Evolutionary conservation across 2,113 vertebrate genomes (phyloP).

Genomic region (Caretta caretta): DNA sequence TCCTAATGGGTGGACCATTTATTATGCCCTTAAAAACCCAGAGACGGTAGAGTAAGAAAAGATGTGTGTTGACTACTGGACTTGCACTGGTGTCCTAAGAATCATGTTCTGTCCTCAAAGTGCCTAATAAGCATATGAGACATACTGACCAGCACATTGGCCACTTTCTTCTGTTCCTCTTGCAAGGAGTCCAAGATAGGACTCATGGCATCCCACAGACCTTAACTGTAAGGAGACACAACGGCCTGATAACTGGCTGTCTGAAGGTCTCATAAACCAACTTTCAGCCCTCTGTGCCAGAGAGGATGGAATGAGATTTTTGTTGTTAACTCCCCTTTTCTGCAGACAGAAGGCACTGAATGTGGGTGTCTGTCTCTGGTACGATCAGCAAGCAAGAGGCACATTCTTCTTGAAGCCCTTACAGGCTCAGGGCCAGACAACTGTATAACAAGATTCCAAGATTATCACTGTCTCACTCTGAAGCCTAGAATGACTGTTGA

Average conservation of each 20-base stretch:
- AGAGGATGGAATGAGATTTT: too few relatives aligned
- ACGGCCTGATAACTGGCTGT: background rate
- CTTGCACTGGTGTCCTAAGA: background rate
- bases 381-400: background rate
- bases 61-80: background rate
- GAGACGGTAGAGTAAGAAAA: background rate
- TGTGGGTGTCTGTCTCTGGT: background rate
- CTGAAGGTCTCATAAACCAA: background rate
- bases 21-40: background rate
- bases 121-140: background rate
- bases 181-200: background rate
- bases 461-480: background rate
- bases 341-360: background rate
- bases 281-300: too few relatives aligned
- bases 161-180: background rate
- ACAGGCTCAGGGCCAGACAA: background rate
- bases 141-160: background rate
- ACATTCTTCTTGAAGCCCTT: background rate
- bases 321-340: too few relatives aligned
- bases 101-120: background rate
- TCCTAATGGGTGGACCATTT: background rate
- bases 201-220: background rate
- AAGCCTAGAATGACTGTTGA: too few relatives aligned
- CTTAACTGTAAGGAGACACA: background rate
- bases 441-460: background rate